Evolutionary conservation across 1,140 invertebrate genomes (phyloP), one percentile per base, ranked within the genome.

Genomic region (Halesus radiatus): DNA sequence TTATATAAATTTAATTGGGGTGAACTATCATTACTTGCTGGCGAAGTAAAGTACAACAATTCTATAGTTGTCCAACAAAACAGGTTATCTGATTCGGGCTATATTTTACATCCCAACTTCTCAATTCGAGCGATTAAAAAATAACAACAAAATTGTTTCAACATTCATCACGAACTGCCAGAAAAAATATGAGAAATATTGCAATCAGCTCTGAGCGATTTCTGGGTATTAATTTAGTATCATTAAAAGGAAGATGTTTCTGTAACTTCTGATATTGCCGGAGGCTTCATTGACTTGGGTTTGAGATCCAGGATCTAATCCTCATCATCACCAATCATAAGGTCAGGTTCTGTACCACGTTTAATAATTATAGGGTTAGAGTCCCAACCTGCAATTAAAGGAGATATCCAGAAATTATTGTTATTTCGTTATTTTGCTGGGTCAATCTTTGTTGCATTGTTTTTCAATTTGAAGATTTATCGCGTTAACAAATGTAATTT

Each of bases 171-270:
- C n/a, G 29, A 22, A 58, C 37, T 37, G 32, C n/a, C 54, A 45
- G n/a, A 75, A 74, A 26, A 58, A 58, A 52, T 22, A 58, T 18
- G 26, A 58, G n/a, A 75, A 75, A 20, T 75, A 75, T 75, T 75
- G 72, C 72, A 60, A 75, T 56, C 85, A 76, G 83, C 85, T 50
- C 76, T 84, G 84, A 84, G 86, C 79, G 84, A 76, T 73, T 78
- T 32, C 6, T 54, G 70, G 29, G 66, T 52, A 74, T 60, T 77
- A 81, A 83, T 83, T 83, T 79, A 73, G 76, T 56, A 45, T 78
- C 60, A 81, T 83, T 80, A 83, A 76, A 78, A 75, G 75, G 81
- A 54, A 73, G 79, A 83, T 80, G 74, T 78, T 82, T 76, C 77
- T 80, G 22, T 76, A 81, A 83, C 82, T 83, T 72, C 82, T 78